A percentile compares a stretch with the other conserved stretches of the same genome.
These are phyloP conservation scores for Holothuria leucospilota DNA, from an alignment of 53 echinoderm and acorn worm species.

Conservation along the genomic window DNA sequence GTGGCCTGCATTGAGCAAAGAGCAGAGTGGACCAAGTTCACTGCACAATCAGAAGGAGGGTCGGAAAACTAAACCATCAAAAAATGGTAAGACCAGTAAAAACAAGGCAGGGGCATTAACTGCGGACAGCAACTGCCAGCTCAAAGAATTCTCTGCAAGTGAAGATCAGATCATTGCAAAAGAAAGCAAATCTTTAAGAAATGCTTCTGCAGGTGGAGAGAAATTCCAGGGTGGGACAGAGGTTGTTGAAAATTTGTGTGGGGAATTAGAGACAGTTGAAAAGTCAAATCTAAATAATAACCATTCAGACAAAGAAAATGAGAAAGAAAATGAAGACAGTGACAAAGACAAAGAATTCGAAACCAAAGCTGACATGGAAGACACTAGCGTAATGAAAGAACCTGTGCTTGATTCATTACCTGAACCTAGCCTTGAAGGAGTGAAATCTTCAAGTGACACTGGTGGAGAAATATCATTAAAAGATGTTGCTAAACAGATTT, in stretches of 20 bases:
- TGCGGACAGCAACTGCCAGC: not conserved
- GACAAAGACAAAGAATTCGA: no score
- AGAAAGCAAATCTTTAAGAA: not conserved
- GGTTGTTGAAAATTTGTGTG: no score
- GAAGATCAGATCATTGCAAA: not conserved
- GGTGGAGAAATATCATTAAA: slow-evolving; percentile 17
- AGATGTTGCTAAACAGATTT: slow-evolving; percentile 20
- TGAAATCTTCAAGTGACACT: not conserved
- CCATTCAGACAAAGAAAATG: no score
- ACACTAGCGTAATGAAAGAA: no score
- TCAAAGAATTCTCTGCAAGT: not conserved
- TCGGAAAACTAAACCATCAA: not conserved
- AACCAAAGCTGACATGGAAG: no score
- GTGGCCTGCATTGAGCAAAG: slow-evolving; percentile 51
- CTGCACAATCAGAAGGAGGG: not conserved
- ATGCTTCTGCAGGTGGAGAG: not conserved
- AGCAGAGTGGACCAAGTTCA: slow-evolving; percentile 28
- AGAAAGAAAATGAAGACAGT: no score
- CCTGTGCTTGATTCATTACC: no score
- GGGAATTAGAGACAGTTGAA: no score
- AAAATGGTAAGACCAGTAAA: not conserved
- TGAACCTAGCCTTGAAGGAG: no score
- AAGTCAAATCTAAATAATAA: no score
- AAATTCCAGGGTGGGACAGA: not conserved
- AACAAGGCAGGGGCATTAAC: not conserved